phyloP scores from a whole-genome alignment of 1,140 invertebrate species.

The Drosophila orena region DNA sequence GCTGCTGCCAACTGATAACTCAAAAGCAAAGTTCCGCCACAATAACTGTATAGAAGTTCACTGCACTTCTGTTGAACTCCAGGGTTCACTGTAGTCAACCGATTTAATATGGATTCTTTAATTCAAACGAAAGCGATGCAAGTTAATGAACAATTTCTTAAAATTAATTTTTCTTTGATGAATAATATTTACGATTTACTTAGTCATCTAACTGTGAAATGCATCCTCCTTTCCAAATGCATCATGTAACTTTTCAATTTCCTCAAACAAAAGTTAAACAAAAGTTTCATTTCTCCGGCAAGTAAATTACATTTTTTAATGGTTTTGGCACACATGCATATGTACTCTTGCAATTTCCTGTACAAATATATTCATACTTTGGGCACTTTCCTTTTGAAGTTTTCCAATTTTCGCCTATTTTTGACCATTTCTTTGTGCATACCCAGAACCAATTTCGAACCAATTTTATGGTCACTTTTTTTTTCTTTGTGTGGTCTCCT shows the following conservation, averaged over 20 bases:
- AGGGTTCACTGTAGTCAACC: conserved; percentile 1
- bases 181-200: neutral
- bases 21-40: conserved; percentile 33
- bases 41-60: conserved; percentile 35
- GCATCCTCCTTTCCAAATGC: neutral
- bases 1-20: conserved; percentile 46
- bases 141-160: no score
- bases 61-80: conserved; percentile 43
- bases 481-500: conserved; percentile 22
- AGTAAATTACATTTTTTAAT: neutral
- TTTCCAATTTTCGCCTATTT: neutral
- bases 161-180: neutral
- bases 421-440: conserved; percentile 7
- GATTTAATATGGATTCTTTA: neutral
- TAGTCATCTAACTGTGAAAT: no score
- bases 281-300: neutral
- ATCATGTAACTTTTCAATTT: neutral
- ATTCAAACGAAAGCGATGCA: neutral
- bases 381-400: conserved; percentile 18
- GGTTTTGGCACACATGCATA: neutral
- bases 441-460: conserved; percentile 26
- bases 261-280: no score
- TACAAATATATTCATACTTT: neutral
- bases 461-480: conserved; percentile 51
- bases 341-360: neutral